phyloP scores from a whole-genome alignment of 1,140 invertebrate genomes.

The Bradynema listronoti region DNA sequence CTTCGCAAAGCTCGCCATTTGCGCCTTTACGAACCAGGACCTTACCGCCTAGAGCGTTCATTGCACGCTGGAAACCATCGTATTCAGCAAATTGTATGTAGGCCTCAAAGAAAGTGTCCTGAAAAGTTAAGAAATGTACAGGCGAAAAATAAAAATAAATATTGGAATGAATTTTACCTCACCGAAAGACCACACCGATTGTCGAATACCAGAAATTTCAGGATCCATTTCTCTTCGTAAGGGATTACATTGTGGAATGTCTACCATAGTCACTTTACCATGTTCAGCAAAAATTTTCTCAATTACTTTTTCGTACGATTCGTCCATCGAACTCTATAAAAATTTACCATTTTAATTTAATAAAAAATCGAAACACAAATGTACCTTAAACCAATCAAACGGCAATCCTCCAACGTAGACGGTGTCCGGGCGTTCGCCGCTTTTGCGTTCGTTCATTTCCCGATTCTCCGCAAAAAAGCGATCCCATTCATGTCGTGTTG shows the following conservation, averaged over 20 bases:
- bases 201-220: conserved; percentile 30
- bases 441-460: conserved; percentile 23
- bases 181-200: conserved; percentile 26
- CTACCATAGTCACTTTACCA: conserved; percentile 21
- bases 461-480: conserved; percentile 15
- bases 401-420: conserved; percentile 27
- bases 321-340: conserved; percentile 16
- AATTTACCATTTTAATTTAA: conserved; percentile 7
- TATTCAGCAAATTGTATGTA: conserved; percentile 31
- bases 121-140: too few species aligned
- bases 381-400: conserved; percentile 33
- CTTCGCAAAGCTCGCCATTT: conserved; percentile 22
- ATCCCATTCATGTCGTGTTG: conserved; percentile 31
- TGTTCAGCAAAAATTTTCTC: conserved; percentile 23
- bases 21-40: conserved; percentile 23
- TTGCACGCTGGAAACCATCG: conserved; percentile 18
- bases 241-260: conserved; percentile 32
- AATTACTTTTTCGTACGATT: conserved; percentile 15
- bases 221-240: conserved; percentile 28
- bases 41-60: conserved; percentile 22
- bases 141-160: too few species aligned
- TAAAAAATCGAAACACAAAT: conserved; percentile 7
- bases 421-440: conserved; percentile 28
- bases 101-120: conserved; percentile 31
- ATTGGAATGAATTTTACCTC: conserved; percentile 16